Percentiles rank a stretch among this genome's conserved stretches.
phyloP scores from a whole-genome alignment of 2,888 invertebrate genomes.

The Carabus problematicus region DNA sequence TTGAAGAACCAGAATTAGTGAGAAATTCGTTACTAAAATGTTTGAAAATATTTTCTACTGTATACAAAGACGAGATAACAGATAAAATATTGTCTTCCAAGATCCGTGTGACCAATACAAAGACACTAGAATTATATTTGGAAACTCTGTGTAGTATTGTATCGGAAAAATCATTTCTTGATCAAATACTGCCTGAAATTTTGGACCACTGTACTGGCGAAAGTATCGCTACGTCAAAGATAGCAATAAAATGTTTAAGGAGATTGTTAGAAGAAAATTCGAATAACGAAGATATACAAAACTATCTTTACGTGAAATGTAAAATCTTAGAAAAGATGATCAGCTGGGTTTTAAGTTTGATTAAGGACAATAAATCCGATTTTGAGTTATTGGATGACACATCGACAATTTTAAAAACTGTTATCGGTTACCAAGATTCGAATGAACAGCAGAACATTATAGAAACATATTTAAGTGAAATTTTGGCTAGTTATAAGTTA shows the following conservation, averaged over 20 bases:
- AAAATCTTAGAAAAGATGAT: constrained; percentile 59
- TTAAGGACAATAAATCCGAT: constrained; percentile 23
- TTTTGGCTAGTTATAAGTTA: constrained; percentile 49
- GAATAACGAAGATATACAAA: constrained; percentile 53
- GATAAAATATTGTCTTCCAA: constrained; percentile 60
- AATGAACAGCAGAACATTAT: constrained; percentile 60
- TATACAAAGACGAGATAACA: constrained; percentile 65
- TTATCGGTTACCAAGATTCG: constrained; percentile 57
- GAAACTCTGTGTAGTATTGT: constrained; percentile 61
- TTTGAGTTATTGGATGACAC: constrained; percentile 55
- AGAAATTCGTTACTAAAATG: constrained; percentile 61
- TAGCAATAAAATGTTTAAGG: constrained; percentile 52
- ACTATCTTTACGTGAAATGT: constrained; percentile 58
- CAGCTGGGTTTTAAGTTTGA: constrained; percentile 49
- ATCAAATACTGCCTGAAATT: constrained; percentile 53
- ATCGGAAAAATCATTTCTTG: constrained; percentile 62
- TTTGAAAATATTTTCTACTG: constrained; percentile 63
- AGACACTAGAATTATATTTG: constrained; percentile 51
- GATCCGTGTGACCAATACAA: constrained; percentile 48
- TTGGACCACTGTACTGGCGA: constrained; percentile 50
- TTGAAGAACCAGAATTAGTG: constrained; percentile 59
- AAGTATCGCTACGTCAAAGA: constrained; percentile 43
- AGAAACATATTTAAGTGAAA: constrained; percentile 56
- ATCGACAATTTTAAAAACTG: constrained; percentile 58
- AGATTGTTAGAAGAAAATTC: constrained; percentile 39